Percentiles rank a stretch among this genome's conserved stretches.
phyloP scores from a whole-genome alignment of 2,797 vertebrate genomes.

The Caiman crocodilus region DNA sequence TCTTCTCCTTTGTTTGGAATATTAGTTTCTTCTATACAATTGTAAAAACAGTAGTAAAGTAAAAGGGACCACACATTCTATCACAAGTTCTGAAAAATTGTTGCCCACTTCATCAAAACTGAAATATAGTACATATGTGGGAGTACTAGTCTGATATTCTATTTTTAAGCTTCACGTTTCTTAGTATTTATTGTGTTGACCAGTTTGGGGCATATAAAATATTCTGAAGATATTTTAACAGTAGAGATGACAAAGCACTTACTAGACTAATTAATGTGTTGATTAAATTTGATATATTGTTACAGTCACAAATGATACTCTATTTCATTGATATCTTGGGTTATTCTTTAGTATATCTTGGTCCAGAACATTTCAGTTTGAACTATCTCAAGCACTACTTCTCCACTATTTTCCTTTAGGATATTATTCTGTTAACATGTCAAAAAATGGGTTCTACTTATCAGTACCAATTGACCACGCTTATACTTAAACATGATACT shows the following conservation, averaged over 20 bases:
- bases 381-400: not conserved
- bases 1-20: not conserved
- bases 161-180: not conserved
- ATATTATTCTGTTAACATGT: not conserved
- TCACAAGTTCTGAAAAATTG: not conserved
- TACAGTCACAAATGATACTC: not conserved
- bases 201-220: not conserved
- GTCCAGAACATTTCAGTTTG: not conserved
- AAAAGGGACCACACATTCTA: not conserved
- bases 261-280: rapidly evolving
- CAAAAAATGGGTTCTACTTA: not conserved
- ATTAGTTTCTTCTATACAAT: not conserved
- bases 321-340: not conserved
- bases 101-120: not conserved
- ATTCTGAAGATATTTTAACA: not conserved
- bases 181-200: not conserved
- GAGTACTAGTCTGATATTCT: rapidly evolving
- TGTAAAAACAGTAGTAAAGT: not conserved
- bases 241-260: not conserved
- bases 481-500: constrained; percentile 6
- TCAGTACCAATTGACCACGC: not conserved
- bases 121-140: not conserved
- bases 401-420: not conserved
- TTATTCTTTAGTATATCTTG: not conserved
- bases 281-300: not conserved